Percentiles rank a stretch among this genome's conserved stretches.
These are phyloP conservation scores for Nemapogon koenigi DNA, from an alignment of 2,888 invertebrate species.

Conservation along the genomic window DNA sequence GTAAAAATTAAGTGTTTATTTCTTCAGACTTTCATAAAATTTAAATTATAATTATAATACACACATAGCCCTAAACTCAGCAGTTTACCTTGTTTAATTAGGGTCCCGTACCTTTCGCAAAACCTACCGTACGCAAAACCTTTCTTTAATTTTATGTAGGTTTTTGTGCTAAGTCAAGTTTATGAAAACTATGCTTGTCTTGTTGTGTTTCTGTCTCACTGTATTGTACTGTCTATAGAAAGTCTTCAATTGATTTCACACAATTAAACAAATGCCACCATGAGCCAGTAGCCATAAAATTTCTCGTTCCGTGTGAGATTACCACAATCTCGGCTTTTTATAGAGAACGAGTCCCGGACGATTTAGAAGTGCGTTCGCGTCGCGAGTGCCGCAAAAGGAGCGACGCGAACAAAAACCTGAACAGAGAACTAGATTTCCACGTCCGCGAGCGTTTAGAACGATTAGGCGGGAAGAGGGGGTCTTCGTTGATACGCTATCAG, in stretches of 20 bases:
- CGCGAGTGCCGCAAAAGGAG: constrained; percentile 26
- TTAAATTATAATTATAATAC: too few species aligned
- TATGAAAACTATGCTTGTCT: too few species aligned
- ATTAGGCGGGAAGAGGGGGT: constrained; percentile 43
- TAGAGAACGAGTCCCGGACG: constrained; percentile 28
- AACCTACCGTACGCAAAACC: too few species aligned
- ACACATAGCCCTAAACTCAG: too few species aligned
- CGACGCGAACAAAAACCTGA: constrained; percentile 39
- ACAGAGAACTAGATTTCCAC: constrained; percentile 55
- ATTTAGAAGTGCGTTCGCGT: constrained; percentile 33
- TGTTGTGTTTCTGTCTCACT: too few species aligned
- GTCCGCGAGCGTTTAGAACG: constrained; percentile 47
- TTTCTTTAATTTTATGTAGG: too few species aligned
- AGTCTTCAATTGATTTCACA: constrained; percentile 42
- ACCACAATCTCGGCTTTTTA: constrained; percentile 37
- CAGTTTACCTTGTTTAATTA: too few species aligned
- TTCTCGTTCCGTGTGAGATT: constrained; percentile 45
- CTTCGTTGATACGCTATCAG: constrained; percentile 58
- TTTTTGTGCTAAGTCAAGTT: too few species aligned
- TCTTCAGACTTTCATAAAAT: too few species aligned
- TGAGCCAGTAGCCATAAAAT: constrained; percentile 31
- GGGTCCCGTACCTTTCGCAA: too few species aligned
- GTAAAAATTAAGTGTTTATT: too few species aligned
- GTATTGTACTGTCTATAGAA: too few species aligned
- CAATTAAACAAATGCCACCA: constrained; percentile 40